Conservation (phyloP, 35 echinoderm and acorn worm species). For the Holothuria glaberrima region DNA sequence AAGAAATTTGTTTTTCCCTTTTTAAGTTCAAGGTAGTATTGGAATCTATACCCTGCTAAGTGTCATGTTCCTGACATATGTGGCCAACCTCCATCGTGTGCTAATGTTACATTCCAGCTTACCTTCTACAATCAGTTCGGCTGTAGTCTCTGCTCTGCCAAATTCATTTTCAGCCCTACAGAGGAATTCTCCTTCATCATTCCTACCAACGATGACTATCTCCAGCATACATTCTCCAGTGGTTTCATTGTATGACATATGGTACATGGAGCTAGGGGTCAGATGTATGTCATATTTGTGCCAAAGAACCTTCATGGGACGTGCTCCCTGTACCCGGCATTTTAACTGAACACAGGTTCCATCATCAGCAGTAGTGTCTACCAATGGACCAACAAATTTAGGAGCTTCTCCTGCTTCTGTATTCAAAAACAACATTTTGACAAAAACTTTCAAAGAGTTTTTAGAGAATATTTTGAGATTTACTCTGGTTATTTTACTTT, state of each 20-base stretch:
- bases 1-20: too few species aligned
- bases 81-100: too few species aligned
- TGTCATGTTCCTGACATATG: too few species aligned
- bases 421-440: not conserved
- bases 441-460: too few species aligned
- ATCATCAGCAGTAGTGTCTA: constrained; percentile 66
- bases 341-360: constrained; percentile 71
- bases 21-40: too few species aligned
- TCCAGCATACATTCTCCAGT: constrained; percentile 76
- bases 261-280: constrained; percentile 64
- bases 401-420: constrained; percentile 75
- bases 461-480: too few species aligned
- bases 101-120: not conserved
- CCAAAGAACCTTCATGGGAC: constrained; percentile 67
- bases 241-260: constrained; percentile 66
- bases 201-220: constrained; percentile 73
- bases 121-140: constrained; percentile 80
- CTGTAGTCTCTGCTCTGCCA: constrained; percentile 67
- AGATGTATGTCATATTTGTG: constrained; percentile 63
- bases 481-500: too few species aligned
- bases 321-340: constrained; percentile 71
- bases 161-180: constrained; percentile 80
- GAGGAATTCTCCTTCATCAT: constrained; percentile 82
- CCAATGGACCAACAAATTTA: constrained; percentile 58
- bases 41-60: too few species aligned